These are phyloP conservation scores for Limnephilus lunatus DNA, from an alignment of 2,888 invertebrate species.

Conservation along the genomic window DNA sequence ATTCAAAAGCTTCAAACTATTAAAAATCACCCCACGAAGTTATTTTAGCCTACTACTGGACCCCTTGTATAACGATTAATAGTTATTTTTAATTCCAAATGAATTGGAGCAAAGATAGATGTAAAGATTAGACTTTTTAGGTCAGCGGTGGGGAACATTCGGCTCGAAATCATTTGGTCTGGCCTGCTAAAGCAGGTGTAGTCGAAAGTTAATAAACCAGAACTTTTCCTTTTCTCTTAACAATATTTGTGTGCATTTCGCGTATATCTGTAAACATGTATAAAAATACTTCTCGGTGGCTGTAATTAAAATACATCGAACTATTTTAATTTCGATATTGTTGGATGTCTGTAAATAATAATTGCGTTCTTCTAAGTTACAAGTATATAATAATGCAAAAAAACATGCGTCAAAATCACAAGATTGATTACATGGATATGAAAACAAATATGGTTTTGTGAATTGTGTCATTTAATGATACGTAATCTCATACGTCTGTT, in stretches of 20 bases:
- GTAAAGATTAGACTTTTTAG: background rate
- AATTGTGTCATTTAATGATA: background rate
- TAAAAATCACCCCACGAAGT: background rate
- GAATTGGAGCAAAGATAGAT: background rate
- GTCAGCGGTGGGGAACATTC: background rate
- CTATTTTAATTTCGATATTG: no score
- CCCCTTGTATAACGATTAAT: background rate
- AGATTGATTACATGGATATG: background rate
- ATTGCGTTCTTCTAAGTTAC: background rate
- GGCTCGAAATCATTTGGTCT: background rate
- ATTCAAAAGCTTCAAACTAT: background rate
- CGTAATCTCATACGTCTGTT: background rate
- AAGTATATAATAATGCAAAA: background rate
- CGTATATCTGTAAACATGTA: background rate
- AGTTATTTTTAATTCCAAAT: background rate
- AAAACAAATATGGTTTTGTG: background rate
- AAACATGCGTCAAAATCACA: background rate
- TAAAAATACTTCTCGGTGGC: background rate
- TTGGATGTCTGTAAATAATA: background rate
- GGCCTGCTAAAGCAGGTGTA: background rate
- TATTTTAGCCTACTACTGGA: background rate
- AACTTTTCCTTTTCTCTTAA: background rate
- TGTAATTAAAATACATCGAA: background rate
- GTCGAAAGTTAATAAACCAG: no score
- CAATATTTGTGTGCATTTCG: background rate